These are phyloP conservation scores for Tamias sibiricus DNA, from an alignment of 2,113 vertebrate genomes.

Conservation along the genomic window DNA sequence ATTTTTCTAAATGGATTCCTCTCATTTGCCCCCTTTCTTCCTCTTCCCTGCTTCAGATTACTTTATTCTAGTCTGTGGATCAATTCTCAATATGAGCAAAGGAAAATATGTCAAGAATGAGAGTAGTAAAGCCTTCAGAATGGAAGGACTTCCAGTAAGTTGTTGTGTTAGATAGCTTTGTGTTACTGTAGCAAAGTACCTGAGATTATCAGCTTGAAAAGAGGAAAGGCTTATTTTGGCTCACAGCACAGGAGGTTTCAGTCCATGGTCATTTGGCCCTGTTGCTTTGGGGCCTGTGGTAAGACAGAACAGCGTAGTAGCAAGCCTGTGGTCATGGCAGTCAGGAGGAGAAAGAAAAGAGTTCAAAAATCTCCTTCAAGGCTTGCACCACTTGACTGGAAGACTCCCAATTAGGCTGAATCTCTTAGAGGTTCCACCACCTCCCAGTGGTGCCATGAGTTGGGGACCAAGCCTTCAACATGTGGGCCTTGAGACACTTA, in stretches of 20 bases:
- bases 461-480: no score
- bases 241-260: neutral
- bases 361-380: neutral
- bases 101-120: neutral
- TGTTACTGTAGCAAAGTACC: neutral
- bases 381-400: no score
- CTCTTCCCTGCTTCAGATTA: constrained; percentile 11
- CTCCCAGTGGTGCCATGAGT: neutral
- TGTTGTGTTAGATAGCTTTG: neutral
- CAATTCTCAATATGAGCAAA: neutral
- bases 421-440: neutral
- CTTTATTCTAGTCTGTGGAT: neutral
- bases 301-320: neutral
- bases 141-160: neutral
- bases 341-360: neutral
- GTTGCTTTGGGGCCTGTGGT: neutral
- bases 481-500: neutral
- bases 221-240: neutral
- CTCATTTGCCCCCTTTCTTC: constrained; percentile 47
- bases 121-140: neutral
- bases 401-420: neutral
- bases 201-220: neutral
- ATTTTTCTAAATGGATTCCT: neutral
- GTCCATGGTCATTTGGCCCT: neutral
- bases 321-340: no score